Evolutionary conservation across 2,113 vertebrate species (phyloP), one percentile per base, ranked within the genome.

Genomic region (Gasterosteus aculeatus): DNA sequence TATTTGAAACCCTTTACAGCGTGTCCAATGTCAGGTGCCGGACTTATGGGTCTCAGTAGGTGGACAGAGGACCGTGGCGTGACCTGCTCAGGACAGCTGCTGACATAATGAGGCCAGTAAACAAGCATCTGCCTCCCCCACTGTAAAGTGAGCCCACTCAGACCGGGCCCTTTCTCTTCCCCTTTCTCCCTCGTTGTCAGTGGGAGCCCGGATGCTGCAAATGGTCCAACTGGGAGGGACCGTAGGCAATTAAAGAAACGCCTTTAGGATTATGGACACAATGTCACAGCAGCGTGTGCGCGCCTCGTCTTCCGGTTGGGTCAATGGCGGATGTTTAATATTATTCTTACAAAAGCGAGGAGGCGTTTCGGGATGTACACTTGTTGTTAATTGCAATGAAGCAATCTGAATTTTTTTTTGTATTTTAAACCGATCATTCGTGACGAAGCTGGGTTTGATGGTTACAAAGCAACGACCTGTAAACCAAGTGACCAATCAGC

Each of bases 81-180:
- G 91, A 93, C 92, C 93, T 88, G 91, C 83, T 83, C 78, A 78
- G 90, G 93, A 93, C 90, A 89, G 85, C 86, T 87, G 86, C 88
- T 92, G 93, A 94, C 93, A 94, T 93, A 94, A 94, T 93, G 91
- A 94, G 93, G 93, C 88, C 93, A 91, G 91, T 92, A 95, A 94
- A 94, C 93, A 94, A 93, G 92, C 91, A 91, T 92, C 89, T 93
- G 86, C 92, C 89, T 90, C 89, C 87, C 81, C 51, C 80, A 69
- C 77, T 85, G 86, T 90, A 86, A 87, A 59, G 84, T 49, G 41
- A 66, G 67, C 74, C 77, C 86, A 70, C 90, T 86, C 88, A 86
- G 75, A 74, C 81, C 85, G 22, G 84, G 54, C 35, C 81, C 56
- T 67, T 84, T 71, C 80, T 74, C 59, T 68, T 61, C 57, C 68